Percentiles rank a stretch among this genome's conserved stretches.
These are phyloP conservation scores for Leptinotarsa rubiginosa DNA, from an alignment of 2,888 invertebrate genomes.

Conservation along the genomic window DNA sequence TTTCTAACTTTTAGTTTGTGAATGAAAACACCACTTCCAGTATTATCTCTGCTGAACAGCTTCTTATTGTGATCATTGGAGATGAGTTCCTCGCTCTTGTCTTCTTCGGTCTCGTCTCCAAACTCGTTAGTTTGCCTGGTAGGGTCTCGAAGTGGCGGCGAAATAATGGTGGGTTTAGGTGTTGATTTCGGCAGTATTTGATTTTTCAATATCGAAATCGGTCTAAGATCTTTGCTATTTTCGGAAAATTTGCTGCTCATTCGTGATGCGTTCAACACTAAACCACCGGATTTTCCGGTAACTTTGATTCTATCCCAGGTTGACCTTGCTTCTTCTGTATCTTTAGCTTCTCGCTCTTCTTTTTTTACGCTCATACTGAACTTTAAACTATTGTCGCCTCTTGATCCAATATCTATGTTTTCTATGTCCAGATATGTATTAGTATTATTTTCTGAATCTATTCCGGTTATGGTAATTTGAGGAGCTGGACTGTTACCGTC, in stretches of 20 bases:
- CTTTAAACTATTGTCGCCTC: conserved; percentile 44
- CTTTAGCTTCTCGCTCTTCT: conserved; percentile 39
- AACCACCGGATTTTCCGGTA: conserved; percentile 33
- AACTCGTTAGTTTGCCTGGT: conserved; percentile 48
- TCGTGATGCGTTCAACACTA: conserved; percentile 34
- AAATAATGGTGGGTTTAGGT: conserved; percentile 26
- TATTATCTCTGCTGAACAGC: conserved; percentile 61
- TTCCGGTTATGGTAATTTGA: conserved; percentile 39
- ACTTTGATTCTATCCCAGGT: conserved; percentile 44
- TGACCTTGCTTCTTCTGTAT: conserved; percentile 36
- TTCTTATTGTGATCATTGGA: conserved; percentile 58
- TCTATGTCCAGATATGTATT: conserved; percentile 47
- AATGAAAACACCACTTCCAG: conserved; percentile 76
- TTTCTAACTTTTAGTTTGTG: conserved; percentile 77
- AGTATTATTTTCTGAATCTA: conserved; percentile 31
- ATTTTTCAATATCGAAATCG: conserved; percentile 29
- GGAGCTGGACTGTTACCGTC: conserved; percentile 33
- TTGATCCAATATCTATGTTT: conserved; percentile 47
- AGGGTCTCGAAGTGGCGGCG: conserved; percentile 51
- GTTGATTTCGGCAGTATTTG: conserved; percentile 22
- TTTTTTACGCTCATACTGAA: conserved; percentile 45
- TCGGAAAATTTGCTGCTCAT: conserved; percentile 41
- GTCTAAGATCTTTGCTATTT: conserved; percentile 31
- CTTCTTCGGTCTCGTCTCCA: conserved; percentile 50
- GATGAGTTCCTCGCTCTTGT: conserved; percentile 56